These are phyloP conservation scores for Lagopus leucura DNA, from an alignment of 2,113 vertebrate genomes.

Conservation along the genomic window DNA sequence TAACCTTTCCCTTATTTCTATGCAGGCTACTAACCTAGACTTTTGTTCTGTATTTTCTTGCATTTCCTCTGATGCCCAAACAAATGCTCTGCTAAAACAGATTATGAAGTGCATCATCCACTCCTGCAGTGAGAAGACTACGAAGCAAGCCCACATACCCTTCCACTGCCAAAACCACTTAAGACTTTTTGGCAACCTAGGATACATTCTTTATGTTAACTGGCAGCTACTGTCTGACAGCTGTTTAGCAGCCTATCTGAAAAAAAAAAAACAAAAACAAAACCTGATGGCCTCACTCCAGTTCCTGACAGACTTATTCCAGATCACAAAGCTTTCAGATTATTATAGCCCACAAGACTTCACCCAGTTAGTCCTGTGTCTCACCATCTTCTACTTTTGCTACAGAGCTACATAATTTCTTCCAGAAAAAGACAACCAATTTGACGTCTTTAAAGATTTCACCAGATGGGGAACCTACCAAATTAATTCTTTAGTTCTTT, in stretches of 20 bases:
- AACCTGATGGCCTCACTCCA: conserved; percentile 53
- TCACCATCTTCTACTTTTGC: neutral
- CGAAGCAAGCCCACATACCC: conserved; percentile 26
- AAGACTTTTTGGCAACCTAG: conserved; percentile 44
- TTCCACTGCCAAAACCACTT: conserved; percentile 63
- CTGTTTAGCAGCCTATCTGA: conserved; percentile 54
- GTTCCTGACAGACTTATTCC: conserved; percentile 48
- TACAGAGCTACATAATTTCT: neutral
- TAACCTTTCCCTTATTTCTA: neutral
- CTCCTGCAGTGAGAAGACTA: conserved; percentile 32
- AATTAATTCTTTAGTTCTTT: neutral
- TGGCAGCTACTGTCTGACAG: conserved; percentile 69
- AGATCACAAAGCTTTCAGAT: conserved; percentile 46
- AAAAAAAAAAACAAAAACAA: conserved; percentile 44
- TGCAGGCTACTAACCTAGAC: neutral
- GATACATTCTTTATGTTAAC: conserved; percentile 66
- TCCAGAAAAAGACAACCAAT: neutral
- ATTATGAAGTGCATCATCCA: conserved; percentile 31
- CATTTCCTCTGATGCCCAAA: neutral
- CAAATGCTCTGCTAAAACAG: conserved; percentile 27
- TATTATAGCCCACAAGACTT: conserved; percentile 9
- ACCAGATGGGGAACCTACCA: neutral
- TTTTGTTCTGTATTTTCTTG: conserved; percentile 9
- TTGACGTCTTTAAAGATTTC: neutral
- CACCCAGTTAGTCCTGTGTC: neutral